These are phyloP conservation scores for Ischnura elegans DNA, from an alignment of 2,888 invertebrate genomes.

Conservation along the genomic window DNA sequence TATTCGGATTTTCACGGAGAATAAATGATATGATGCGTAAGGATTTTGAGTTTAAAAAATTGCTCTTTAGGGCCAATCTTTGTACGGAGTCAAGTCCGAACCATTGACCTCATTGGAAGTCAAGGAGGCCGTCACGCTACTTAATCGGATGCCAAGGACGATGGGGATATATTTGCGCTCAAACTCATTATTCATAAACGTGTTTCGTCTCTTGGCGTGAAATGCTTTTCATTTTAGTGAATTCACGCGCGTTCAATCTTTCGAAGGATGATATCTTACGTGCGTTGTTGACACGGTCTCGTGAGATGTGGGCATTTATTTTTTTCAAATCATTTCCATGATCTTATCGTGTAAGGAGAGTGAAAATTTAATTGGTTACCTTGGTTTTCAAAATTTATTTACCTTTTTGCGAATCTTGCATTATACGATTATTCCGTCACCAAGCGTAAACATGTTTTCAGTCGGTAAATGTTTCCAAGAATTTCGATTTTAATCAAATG, in stretches of 20 bases:
- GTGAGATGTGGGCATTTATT: no score
- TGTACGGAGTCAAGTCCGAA: background rate
- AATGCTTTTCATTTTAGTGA: background rate
- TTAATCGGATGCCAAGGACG: conserved; percentile 54
- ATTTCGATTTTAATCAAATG: no score
- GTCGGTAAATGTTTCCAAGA: no score
- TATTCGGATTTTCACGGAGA: background rate
- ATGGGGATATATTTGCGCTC: conserved; percentile 27
- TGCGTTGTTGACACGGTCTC: no score
- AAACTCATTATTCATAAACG: conserved; percentile 56
- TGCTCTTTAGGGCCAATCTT: background rate
- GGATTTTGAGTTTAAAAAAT: conserved; percentile 29
- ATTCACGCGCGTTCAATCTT: background rate
- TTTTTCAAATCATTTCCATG: no score
- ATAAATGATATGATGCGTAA: conserved; percentile 5
- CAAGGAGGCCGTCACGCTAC: conserved; percentile 58
- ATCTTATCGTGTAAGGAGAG: no score
- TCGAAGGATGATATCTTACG: background rate
- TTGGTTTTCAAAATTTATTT: no score
- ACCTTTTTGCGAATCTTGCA: no score
- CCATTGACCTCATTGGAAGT: conserved; percentile 57
- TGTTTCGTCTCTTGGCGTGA: conserved; percentile 26
- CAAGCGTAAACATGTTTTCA: no score
- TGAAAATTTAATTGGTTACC: no score
- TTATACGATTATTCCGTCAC: no score